These are phyloP conservation scores for Propsilocerus akamusi DNA, from an alignment of 1,140 invertebrate species.

Conservation along the genomic window DNA sequence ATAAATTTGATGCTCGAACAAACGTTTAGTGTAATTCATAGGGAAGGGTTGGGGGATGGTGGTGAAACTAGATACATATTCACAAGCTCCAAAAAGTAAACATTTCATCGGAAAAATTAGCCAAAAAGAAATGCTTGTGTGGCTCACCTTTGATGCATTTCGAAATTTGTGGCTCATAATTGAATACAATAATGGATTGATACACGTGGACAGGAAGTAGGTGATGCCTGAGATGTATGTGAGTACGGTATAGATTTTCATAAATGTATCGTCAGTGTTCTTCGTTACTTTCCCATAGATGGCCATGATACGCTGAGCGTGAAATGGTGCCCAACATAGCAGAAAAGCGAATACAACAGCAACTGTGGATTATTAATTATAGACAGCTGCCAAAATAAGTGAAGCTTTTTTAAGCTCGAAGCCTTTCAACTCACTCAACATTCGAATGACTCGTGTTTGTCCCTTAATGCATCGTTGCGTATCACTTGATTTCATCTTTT, in stretches of 20 bases:
- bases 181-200: slow-evolving; percentile 72
- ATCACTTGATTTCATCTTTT: slow-evolving; percentile 17
- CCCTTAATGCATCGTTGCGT: slow-evolving; percentile 23
- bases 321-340: slow-evolving; percentile 88
- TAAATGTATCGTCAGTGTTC: slow-evolving; percentile 23
- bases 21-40: not conserved
- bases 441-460: slow-evolving; percentile 42
- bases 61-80: not conserved
- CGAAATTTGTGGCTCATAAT: slow-evolving; percentile 78
- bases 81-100: not conserved
- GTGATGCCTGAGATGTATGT: slow-evolving; percentile 50
- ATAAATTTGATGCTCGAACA: not conserved
- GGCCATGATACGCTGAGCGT: slow-evolving; percentile 64
- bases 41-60: not conserved
- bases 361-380: slow-evolving; percentile 37
- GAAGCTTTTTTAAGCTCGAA: not conserved
- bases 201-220: slow-evolving; percentile 52
- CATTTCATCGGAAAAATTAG: not conserved
- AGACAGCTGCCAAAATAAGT: not conserved
- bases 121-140: not conserved
- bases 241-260: slow-evolving; percentile 35
- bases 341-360: slow-evolving; percentile 89
- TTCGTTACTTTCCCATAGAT: slow-evolving; percentile 35
- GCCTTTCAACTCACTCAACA: slow-evolving; percentile 38
- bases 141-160: slow-evolving; percentile 56